These are phyloP conservation scores for Echinops telfairi DNA, from an alignment of 2,113 vertebrate species.

Conservation along the genomic window DNA sequence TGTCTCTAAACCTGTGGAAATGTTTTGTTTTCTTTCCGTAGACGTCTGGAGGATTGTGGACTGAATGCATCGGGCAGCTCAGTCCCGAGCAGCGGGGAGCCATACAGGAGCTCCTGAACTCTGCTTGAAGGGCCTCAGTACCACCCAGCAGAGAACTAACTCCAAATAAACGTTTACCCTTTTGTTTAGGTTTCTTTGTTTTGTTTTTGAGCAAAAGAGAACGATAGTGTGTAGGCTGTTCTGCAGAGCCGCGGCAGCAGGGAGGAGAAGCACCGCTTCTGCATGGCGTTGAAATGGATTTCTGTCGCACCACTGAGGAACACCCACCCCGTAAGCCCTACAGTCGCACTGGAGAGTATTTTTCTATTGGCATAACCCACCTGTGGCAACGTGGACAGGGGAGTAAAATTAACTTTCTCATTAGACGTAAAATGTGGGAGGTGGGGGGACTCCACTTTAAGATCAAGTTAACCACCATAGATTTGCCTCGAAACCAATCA, in stretches of 20 bases:
- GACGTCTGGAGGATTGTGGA: constrained; percentile 96
- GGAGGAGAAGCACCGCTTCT: constrained; percentile 81
- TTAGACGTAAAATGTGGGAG: constrained; percentile 81
- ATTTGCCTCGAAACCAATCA: constrained; percentile 83
- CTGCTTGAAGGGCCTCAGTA: constrained; percentile 92
- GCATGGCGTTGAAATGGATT: constrained; percentile 77
- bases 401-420: constrained; percentile 83
- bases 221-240: constrained; percentile 88
- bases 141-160: constrained; percentile 89
- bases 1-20: constrained; percentile 14
- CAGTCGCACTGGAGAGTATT: constrained; percentile 90
- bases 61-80: constrained; percentile 96
- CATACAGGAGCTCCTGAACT: constrained; percentile 97
- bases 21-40: constrained; percentile 75
- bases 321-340: constrained; percentile 82
- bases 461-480: constrained; percentile 83
- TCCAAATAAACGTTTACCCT: constrained; percentile 92
- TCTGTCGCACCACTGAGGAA: constrained; percentile 79
- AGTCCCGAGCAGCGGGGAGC: constrained; percentile 97
- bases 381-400: constrained; percentile 83
- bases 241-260: constrained; percentile 83
- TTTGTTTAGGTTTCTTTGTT: constrained; percentile 92
- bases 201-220: constrained; percentile 90
- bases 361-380: constrained; percentile 87
- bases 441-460: constrained; percentile 83